A percentile compares a stretch with the other conserved stretches of the same genome.
Conservation (phyloP, 2,113 vertebrate species). For the Sander vitreus region DNA sequence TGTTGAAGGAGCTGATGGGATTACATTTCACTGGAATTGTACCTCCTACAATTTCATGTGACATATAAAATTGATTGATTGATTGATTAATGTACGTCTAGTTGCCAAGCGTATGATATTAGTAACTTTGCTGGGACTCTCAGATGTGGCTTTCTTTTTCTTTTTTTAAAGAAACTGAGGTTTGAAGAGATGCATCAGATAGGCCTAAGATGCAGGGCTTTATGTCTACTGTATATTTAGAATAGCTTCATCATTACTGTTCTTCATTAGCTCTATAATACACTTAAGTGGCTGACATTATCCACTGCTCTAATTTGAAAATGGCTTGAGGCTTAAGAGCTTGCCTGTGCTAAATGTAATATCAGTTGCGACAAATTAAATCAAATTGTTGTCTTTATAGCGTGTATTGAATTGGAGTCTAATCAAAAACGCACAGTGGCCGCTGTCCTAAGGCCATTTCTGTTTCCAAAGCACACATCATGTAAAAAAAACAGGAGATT, state of each 20-base stretch:
- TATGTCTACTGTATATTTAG: background rate
- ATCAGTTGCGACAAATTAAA: conserved; percentile 44
- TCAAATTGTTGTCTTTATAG: conserved; percentile 47
- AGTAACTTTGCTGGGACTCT: background rate
- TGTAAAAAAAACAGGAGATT: conserved; percentile 15
- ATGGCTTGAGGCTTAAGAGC: conserved; percentile 42
- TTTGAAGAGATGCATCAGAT: background rate
- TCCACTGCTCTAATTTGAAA: conserved; percentile 53
- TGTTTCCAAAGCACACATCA: conserved; percentile 30
- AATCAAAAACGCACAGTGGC: conserved; percentile 31
- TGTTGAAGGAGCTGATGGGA: too few species aligned
- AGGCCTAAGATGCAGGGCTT: background rate
- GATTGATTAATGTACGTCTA: background rate
- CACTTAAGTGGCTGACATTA: conserved; percentile 41
- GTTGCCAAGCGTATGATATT: conserved; percentile 1
- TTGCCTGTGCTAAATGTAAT: conserved; percentile 40
- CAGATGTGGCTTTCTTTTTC: background rate
- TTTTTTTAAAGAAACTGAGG: background rate
- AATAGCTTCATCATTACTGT: conserved; percentile 15
- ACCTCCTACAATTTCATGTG: too few species aligned
- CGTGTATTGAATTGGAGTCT: conserved; percentile 30
- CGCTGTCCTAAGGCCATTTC: conserved; percentile 4
- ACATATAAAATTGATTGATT: too few species aligned
- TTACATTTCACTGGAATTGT: too few species aligned
- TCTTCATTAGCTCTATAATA: conserved; percentile 36